Evolutionary conservation across 2,888 invertebrate genomes (phyloP).

Genomic region (Seira musarum): DNA sequence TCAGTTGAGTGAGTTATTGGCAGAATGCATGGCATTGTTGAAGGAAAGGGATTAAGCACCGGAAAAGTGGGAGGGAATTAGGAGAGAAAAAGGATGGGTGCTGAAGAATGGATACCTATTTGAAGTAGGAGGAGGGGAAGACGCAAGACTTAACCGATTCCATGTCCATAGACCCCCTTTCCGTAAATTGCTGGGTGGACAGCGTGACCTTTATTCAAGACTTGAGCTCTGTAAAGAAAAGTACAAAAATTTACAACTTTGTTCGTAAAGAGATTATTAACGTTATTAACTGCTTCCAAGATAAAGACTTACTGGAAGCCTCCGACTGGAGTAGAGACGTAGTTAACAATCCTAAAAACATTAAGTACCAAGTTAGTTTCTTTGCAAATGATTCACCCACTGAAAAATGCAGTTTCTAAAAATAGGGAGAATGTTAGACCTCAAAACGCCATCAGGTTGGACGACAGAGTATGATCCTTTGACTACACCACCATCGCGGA

Average conservation of each 20-base stretch:
- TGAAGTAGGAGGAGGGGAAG: neutral
- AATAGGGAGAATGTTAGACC: neutral
- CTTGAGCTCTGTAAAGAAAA: neutral
- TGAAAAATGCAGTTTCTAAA: neutral
- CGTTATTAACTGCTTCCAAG: neutral
- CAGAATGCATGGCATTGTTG: neutral
- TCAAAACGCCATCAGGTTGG: slow-evolving; percentile 54
- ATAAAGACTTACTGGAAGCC: neutral
- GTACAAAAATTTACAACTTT: neutral
- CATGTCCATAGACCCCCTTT: neutral
- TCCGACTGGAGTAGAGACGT: neutral
- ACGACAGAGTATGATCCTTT: slow-evolving; percentile 57
- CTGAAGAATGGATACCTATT: neutral
- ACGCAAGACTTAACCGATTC: neutral
- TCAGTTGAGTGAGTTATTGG: neutral
- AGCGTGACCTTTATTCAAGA: neutral
- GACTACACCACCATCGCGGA: slow-evolving; percentile 56
- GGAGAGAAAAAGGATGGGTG: neutral
- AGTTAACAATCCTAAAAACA: neutral
- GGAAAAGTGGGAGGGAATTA: neutral
- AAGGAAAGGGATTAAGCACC: neutral
- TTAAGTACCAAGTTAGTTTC: neutral
- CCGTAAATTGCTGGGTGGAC: neutral
- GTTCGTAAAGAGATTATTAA: neutral
- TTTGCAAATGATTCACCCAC: neutral